Conservation (phyloP, 37 sponge, comb jelly and placozoan genomes). For the Tethya wilhelma region DNA sequence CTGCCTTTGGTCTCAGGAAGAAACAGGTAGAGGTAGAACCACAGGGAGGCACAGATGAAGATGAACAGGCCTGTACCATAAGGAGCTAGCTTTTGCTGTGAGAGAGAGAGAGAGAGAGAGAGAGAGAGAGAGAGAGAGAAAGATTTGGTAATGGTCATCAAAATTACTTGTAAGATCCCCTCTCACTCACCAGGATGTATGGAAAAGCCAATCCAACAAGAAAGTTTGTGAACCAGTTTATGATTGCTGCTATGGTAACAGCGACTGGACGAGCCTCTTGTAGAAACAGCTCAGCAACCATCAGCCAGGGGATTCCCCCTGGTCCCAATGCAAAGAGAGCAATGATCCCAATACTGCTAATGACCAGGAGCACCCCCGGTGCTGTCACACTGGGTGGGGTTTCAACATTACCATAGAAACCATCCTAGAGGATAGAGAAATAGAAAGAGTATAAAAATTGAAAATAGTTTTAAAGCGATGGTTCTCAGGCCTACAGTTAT, state of each 20-base stretch:
- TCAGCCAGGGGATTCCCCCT: constrained; percentile 74
- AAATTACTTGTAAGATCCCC: neutral
- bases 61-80: constrained; percentile 56
- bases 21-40: constrained; percentile 42
- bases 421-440: constrained; percentile 16
- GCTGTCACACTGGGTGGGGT: constrained; percentile 14
- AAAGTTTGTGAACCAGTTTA: constrained; percentile 64
- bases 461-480: neutral
- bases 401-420: constrained; percentile 24
- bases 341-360: constrained; percentile 25
- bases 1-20: constrained; percentile 67
- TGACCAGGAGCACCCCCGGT: constrained; percentile 55
- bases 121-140: neutral
- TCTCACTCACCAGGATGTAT: constrained; percentile 53
- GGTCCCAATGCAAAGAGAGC: constrained; percentile 64
- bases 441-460: neutral
- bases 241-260: constrained; percentile 58
- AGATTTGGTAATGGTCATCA: neutral
- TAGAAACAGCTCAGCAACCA: constrained; percentile 66
- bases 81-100: constrained; percentile 51
- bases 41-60: constrained; percentile 23
- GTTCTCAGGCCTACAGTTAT: no score
- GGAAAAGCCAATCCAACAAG: constrained; percentile 44
- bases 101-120: neutral
- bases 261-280: constrained; percentile 58